Evolutionary conservation across 1,140 invertebrate genomes (phyloP).

Genomic region (Aphelinus certus): DNA sequence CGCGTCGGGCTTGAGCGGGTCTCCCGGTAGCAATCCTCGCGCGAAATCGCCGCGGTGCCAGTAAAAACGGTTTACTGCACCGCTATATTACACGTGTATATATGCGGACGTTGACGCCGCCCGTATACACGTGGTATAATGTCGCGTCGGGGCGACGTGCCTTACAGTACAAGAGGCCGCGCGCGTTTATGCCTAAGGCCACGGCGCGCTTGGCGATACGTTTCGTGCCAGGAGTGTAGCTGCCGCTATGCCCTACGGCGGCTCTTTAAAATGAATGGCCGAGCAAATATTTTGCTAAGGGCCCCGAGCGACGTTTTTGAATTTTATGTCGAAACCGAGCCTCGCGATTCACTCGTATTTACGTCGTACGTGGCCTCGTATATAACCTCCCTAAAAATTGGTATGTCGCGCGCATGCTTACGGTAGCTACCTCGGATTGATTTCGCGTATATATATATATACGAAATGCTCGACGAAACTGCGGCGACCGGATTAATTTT

Average conservation of each 20-base stretch:
- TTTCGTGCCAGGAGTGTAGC: background rate
- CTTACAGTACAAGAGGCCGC: background rate
- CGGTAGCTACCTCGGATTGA: no score
- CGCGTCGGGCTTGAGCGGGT: no score
- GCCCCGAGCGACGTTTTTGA: no score
- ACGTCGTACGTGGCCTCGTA: no score
- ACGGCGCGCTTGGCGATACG: slow-evolving; percentile 1
- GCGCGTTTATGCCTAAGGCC: slow-evolving; percentile 13
- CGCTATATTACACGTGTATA: background rate
- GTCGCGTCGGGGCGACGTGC: background rate
- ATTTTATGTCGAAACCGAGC: no score
- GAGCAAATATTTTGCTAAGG: slow-evolving; percentile 21
- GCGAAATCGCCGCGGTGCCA: background rate
- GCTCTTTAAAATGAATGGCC: slow-evolving; percentile 26
- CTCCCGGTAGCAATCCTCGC: background rate
- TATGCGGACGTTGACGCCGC: background rate
- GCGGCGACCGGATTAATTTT: no score
- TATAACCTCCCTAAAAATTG: no score
- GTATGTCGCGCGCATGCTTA: no score
- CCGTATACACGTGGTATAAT: slow-evolving; percentile 1
- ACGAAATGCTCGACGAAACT: no score
- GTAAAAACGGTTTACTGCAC: slow-evolving; percentile 10
- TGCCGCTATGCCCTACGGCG: background rate
- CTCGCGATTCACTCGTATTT: no score
- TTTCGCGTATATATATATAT: no score